phyloP scores from a whole-genome alignment of 2,797 vertebrate genomes.

The Muscicapa comitata region DNA sequence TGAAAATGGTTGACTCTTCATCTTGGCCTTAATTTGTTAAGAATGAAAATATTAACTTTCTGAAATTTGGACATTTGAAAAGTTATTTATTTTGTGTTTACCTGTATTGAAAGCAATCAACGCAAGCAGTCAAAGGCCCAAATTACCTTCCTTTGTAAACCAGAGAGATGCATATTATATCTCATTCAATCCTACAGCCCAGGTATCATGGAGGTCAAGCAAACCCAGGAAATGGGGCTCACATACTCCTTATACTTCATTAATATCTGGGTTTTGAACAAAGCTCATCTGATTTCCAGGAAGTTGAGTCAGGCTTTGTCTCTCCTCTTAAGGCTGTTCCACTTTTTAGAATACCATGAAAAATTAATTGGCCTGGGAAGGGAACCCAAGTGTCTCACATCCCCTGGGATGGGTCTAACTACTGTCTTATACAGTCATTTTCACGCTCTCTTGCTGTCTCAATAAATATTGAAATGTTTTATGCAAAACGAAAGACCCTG shows the following conservation, averaged over 20 bases:
- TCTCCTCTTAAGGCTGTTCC: slow-evolving; percentile 16
- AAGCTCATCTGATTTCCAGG: neutral
- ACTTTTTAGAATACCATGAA: slow-evolving; percentile 45
- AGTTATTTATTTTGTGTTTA: neutral
- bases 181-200: neutral
- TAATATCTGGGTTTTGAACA: neutral
- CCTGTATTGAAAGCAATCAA: neutral
- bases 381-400: slow-evolving; percentile 24
- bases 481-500: neutral
- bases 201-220: neutral
- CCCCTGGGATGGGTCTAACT: neutral
- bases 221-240: neutral
- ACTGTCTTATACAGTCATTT: neutral
- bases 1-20: neutral
- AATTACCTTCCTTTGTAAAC: neutral
- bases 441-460: neutral
- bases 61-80: neutral
- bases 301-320: slow-evolving; percentile 26
- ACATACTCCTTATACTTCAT: neutral
- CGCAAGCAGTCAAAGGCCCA: neutral
- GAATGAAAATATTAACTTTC: neutral
- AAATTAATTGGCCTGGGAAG: slow-evolving; percentile 33
- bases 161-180: neutral
- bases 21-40: neutral
- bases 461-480: slow-evolving; percentile 51